phyloP scores from a whole-genome alignment of 1,140 invertebrate genomes.

The Ganaspis sp. region DNA sequence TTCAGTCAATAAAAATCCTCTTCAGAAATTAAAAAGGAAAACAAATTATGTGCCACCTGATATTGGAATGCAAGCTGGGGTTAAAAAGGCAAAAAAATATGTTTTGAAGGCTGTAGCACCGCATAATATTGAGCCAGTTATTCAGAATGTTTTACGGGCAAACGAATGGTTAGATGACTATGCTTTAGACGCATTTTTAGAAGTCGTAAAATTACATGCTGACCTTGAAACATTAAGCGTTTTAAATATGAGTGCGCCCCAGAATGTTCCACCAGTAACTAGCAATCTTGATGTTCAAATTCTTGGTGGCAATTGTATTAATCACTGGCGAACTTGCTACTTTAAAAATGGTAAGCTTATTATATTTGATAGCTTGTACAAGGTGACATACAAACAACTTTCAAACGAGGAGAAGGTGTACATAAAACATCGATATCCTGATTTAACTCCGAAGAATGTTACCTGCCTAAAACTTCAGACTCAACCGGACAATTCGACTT shows the following conservation, averaged over 20 bases:
- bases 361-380: neutral
- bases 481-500: neutral
- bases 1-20: too few relatives aligned
- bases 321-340: too few relatives aligned
- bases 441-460: neutral
- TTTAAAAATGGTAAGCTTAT: neutral
- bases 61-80: too few relatives aligned
- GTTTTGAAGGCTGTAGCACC: too few relatives aligned
- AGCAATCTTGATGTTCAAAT: too few relatives aligned
- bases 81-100: too few relatives aligned
- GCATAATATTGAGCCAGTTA: too few relatives aligned
- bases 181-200: neutral
- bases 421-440: neutral
- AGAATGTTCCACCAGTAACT: neutral
- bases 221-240: neutral
- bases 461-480: neutral
- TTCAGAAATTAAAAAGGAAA: too few relatives aligned
- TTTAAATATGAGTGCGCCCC: neutral
- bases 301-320: too few relatives aligned
- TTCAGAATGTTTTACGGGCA: too few relatives aligned
- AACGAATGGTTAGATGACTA: neutral
- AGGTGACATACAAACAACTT: neutral
- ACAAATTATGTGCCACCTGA: too few relatives aligned
- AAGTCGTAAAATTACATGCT: neutral
- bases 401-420: neutral